Base-by-base conservation (phyloP, 2,113 vertebrate species). In the Colossoma macropomum region DNA sequence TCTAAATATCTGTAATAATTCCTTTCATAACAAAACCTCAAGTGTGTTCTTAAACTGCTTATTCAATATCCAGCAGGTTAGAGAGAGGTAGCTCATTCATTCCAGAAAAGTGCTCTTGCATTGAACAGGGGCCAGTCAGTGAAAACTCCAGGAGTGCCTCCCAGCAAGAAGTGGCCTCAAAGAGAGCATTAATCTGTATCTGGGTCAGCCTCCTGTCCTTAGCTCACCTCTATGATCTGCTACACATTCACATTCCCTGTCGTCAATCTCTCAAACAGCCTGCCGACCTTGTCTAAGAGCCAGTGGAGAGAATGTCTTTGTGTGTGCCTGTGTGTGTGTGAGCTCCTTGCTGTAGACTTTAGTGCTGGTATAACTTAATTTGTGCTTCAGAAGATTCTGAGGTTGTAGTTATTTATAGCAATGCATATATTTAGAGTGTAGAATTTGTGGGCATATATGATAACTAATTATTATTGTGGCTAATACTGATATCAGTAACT, bases 141-240 rank as follows among this genome's bases (percentile, higher is more conserved):
- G 50, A 79, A 74, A 74, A 38, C 62, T 79, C 30, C 30, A 76
- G 80, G 50, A 69, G 25, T 16, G 50, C 32, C 72, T 76, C 28
- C 28, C 63, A 70, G 73, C 50, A 71, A 63, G 80, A 75, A 81
- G 56, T 81, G 66, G 84, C 28, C 75, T 81, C 65, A 81, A 81
- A 78, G 59, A 60, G 38, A 71, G 41, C 70, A 60, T 80, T 80
- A 56, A 82, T 76, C 52, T 69, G n/a, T 75, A 78, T 78, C 74
- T 87, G 78, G 84, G 86, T 87, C 73, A 85, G 52, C 2, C 52
- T 79, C 25, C 80, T 87, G 81, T 86, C 86, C 84, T 84, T 75
- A 85, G 34, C 63, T 86, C 69, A 86, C 79, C 78, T 81, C 68
- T 65, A 75, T 68, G 30, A 27, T 65, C 75, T 28, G 32, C 73